Evolutionary conservation across 2,888 invertebrate genomes (phyloP), one percentile per base, ranked within the genome.

Genomic region (Andrena dorsata): DNA sequence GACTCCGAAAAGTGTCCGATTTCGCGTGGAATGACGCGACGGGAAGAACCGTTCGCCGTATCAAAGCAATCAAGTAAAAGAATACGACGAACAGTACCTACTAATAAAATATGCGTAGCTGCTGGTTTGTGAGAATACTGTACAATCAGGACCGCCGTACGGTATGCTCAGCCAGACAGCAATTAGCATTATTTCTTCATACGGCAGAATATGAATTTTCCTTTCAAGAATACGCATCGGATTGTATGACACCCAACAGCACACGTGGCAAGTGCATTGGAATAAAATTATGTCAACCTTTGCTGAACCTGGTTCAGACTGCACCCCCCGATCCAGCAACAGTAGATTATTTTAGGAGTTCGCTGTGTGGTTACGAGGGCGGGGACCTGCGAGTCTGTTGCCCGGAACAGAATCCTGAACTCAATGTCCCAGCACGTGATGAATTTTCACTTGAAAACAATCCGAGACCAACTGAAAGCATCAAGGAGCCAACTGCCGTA

Each of bases 331-430:
- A 92, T 0, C 89, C 92, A 0, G 89, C 93, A 5, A 93, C 95
- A 32, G 93, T 94, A 0, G 90, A 93, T 16, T 95, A 95, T 83
- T 93, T 97, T 60, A 94, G 95, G 80, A 94, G 94, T 61, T 95
- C 97, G 7, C 96, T 96, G 84, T 97, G 97, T 89, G 97, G 97
- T 0, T 96, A 95, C 86, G 94, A 95, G 4, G 95, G 95, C 0
- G 90, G 90, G 70, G 89, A 94, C 7, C 96, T 97, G 1, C 95
- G 95, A 92, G 97, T 97, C 61, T 95, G 95, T 86, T 95, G 93
- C 71, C 83, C 88, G 0, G n/a, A 10, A n/a, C 41, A 32, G 60
- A 51, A 23, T 16, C 16, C 60, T 1, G 53, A 8, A 16, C 0
- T 20, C 26, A 1, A 30, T 35, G 60, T 26, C 2, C 53, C 68